Percentiles rank a stretch among this genome's conserved stretches.
Evolutionary conservation across 2,797 vertebrate species (phyloP).

Genomic region (Lithobates sylvaticus): DNA sequence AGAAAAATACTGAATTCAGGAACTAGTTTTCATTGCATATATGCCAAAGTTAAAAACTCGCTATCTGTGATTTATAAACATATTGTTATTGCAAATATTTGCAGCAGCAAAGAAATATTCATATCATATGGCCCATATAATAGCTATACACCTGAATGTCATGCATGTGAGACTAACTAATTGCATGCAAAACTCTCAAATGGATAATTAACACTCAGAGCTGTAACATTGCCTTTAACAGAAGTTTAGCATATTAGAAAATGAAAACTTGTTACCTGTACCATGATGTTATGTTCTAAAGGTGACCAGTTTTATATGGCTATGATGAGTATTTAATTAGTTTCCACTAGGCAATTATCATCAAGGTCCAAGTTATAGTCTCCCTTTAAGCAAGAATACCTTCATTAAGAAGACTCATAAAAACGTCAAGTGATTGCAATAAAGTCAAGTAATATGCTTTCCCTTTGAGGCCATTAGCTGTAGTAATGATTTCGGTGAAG

Average conservation of each 20-base stretch:
- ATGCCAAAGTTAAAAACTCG: too few species aligned
- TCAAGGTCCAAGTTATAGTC: constrained; percentile 82
- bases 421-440: constrained; percentile 81
- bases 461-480: constrained; percentile 78
- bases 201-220: constrained; percentile 16
- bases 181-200: neutral
- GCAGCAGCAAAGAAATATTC: too few species aligned
- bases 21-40: too few species aligned
- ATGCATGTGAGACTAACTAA: constrained; percentile 6
- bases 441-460: constrained; percentile 83
- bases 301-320: constrained; percentile 82
- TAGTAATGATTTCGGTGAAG: constrained; percentile 73
- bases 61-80: too few species aligned
- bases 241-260: constrained; percentile 40
- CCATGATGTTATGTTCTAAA: constrained; percentile 75
- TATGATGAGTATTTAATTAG: constrained; percentile 85
- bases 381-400: constrained; percentile 84
- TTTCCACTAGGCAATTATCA: constrained; percentile 84
- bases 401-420: constrained; percentile 86
- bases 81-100: too few species aligned
- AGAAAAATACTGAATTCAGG: too few species aligned
- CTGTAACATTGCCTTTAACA: neutral
- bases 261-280: constrained; percentile 40
- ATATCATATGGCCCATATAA: neutral
- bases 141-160: neutral